These are phyloP conservation scores for Kobus ellipsiprymnus DNA, from an alignment of 2,113 vertebrate species.

Conservation along the genomic window DNA sequence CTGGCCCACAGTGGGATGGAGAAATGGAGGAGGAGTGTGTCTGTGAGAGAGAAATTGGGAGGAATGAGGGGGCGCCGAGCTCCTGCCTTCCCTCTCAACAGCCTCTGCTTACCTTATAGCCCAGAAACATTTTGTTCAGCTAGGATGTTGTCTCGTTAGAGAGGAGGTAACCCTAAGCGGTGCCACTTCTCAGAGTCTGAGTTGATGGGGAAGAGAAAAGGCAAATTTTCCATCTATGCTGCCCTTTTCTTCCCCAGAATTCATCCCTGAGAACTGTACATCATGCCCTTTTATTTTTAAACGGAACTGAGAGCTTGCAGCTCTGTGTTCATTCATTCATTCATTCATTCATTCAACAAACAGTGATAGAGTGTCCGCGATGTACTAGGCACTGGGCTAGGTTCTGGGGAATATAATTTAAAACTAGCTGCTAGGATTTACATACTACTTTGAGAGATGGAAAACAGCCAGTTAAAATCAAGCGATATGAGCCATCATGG, in stretches of 20 bases:
- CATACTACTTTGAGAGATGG: background rate
- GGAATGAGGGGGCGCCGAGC: background rate
- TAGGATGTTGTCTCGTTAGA: background rate
- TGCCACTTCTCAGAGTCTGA: background rate
- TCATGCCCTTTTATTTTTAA: conserved; percentile 13
- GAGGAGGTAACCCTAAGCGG: background rate
- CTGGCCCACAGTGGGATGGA: conserved; percentile 51
- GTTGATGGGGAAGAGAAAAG: conserved; percentile 7
- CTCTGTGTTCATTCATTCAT: background rate
- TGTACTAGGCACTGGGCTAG: background rate
- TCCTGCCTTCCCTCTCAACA: background rate
- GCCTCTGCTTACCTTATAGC: conserved; percentile 6
- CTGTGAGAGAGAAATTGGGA: background rate
- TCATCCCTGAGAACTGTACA: conserved; percentile 25
- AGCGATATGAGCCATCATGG: background rate
- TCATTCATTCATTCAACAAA: background rate
- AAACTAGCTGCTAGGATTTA: conserved; percentile 3
- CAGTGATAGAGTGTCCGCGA: background rate
- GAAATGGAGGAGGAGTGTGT: background rate
- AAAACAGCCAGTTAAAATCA: background rate
- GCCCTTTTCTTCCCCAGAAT: background rate
- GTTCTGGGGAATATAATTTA: background rate
- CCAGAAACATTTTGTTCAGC: background rate
- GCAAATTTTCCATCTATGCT: conserved; percentile 19
- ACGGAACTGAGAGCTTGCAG: background rate